Percentiles rank a stretch among this genome's conserved stretches.
These are phyloP conservation scores for Zaprionus ghesquierei DNA, from an alignment of 1,140 invertebrate species.

Conservation along the genomic window DNA sequence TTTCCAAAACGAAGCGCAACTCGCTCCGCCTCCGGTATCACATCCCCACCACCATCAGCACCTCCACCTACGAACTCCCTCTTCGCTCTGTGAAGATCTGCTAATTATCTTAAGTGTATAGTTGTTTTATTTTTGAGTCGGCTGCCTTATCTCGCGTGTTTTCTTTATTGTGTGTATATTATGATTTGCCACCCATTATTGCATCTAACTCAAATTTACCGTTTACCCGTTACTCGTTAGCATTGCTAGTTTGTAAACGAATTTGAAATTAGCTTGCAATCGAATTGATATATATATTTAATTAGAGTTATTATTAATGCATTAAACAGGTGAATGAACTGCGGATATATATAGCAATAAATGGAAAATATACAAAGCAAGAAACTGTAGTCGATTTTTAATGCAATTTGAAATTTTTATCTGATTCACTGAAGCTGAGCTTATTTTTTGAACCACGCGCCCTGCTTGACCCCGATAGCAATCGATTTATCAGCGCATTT, in stretches of 20 bases:
- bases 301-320: conserved; percentile 16
- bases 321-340: conserved; percentile 35
- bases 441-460: neutral
- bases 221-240: conserved; percentile 19
- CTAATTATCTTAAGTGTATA: conserved; percentile 73
- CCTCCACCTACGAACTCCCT: neutral
- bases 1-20: conserved; percentile 22
- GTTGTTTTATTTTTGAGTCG: conserved; percentile 40
- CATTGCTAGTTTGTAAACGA: conserved; percentile 40
- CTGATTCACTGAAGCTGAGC: neutral
- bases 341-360: conserved; percentile 36
- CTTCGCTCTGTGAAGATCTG: neutral
- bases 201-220: conserved; percentile 23
- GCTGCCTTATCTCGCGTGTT: conserved; percentile 63
- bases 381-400: neutral
- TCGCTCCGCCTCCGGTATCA: neutral
- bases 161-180: conserved; percentile 35
- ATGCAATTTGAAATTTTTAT: neutral
- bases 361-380: conserved; percentile 18
- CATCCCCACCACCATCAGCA: neutral
- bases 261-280: conserved; percentile 27
- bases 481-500: neutral
- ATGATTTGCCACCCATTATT: neutral
- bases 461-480: neutral
- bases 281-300: conserved; percentile 32